These are phyloP conservation scores for Daktulosphaira vitifoliae DNA, from an alignment of 1,140 invertebrate genomes.

Conservation along the genomic window DNA sequence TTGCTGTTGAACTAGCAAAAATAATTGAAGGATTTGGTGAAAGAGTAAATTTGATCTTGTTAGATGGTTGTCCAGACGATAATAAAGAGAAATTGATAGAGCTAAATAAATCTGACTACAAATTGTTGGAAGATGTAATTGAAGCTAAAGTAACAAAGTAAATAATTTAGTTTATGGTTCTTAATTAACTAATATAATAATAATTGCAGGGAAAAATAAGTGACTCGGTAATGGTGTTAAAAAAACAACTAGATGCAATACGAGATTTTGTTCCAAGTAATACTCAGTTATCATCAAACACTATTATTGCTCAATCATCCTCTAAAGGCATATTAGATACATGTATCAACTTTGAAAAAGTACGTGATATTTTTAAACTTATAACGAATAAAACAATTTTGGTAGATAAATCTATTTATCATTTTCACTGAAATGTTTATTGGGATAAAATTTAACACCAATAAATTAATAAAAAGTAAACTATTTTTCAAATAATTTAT, in stretches of 20 bases:
- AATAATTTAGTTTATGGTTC: no score
- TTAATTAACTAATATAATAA: no score
- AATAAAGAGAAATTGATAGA: background rate
- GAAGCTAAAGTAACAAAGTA: no score
- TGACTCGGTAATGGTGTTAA: background rate
- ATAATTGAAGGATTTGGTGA: conserved; percentile 35
- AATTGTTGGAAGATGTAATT: background rate
- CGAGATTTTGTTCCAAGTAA: conserved; percentile 7
- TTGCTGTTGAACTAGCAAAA: conserved; percentile 35
- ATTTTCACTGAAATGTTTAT: no score
- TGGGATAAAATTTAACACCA: no score
- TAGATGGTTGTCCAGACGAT: conserved; percentile 28
- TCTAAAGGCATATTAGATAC: conserved; percentile 13
- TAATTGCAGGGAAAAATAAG: conserved; percentile 6
- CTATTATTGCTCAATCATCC: background rate
- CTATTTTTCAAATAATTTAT: no score
- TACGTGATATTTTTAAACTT: no score
- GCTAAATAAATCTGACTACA: background rate
- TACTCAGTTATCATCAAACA: conserved; percentile 6
- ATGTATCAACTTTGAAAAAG: conserved; percentile 33
- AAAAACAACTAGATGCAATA: conserved; percentile 3
- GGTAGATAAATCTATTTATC: no score
- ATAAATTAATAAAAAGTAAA: no score
- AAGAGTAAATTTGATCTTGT: conserved; percentile 27
- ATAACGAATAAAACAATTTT: no score